A percentile compares a stretch with the other conserved stretches of the same genome.
Evolutionary conservation across 2,888 invertebrate species (phyloP).

Genomic region (Tinea pellionella): DNA sequence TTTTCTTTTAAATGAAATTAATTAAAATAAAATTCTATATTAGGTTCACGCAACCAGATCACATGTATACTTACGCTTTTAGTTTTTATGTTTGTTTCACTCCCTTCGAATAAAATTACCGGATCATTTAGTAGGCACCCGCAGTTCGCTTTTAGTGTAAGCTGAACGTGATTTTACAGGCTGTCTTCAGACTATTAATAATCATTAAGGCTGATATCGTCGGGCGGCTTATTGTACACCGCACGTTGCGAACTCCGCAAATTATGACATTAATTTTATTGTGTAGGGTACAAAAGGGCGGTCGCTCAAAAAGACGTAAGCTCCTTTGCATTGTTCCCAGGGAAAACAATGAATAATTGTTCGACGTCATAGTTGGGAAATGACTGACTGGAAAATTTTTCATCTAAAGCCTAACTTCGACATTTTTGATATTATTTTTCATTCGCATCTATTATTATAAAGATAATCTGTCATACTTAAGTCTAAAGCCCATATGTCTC

Average conservation of each 20-base stretch:
- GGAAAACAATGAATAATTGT: slow-evolving; percentile 42
- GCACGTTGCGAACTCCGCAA: slow-evolving; percentile 33
- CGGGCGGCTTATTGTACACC: slow-evolving; percentile 32
- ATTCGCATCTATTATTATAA: not conserved
- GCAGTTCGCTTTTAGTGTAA: slow-evolving; percentile 10
- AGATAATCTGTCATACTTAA: not conserved
- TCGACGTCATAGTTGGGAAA: slow-evolving; percentile 28
- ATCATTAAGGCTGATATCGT: slow-evolving; percentile 46
- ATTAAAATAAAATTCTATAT: too few species aligned
- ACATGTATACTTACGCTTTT: too few species aligned
- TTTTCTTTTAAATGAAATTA: too few species aligned
- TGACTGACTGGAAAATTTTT: slow-evolving; percentile 27
- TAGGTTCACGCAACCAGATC: too few species aligned
- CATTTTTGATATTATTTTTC: not conserved
- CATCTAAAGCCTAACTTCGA: not conserved
- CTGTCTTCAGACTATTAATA: slow-evolving; percentile 46
- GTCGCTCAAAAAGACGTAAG: slow-evolving; percentile 41
- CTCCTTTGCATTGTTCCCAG: slow-evolving; percentile 36
- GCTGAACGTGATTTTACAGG: slow-evolving; percentile 35
- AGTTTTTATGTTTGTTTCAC: not conserved
- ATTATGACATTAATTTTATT: slow-evolving; percentile 58
- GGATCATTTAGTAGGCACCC: not conserved
- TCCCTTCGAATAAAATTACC: not conserved
- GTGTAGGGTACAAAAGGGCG: slow-evolving; percentile 39
- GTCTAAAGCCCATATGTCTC: too few species aligned